Conservation (phyloP, 2,888 invertebrate genomes). For the Tillus elongatus region DNA sequence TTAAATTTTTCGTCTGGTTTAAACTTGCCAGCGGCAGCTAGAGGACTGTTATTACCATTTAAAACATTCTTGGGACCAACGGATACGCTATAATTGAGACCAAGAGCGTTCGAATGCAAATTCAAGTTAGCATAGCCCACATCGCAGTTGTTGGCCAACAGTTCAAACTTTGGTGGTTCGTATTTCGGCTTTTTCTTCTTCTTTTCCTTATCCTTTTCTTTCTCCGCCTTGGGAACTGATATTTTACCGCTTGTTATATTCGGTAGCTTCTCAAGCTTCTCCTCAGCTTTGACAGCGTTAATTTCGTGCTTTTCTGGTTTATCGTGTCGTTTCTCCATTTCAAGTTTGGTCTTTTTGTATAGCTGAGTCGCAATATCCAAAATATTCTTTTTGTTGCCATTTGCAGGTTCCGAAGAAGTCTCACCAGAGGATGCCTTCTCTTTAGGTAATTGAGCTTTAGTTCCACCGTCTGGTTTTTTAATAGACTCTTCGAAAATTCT, state of each 20-base stretch:
- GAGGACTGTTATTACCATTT: too few species aligned
- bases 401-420: conserved; percentile 15
- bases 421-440: background rate
- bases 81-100: conserved; percentile 39
- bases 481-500: conserved; percentile 41
- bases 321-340: conserved; percentile 22
- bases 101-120: conserved; percentile 35
- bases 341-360: conserved; percentile 34
- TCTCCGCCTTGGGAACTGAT: conserved; percentile 9
- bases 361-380: conserved; percentile 37
- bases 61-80: too few species aligned
- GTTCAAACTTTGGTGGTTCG: background rate
- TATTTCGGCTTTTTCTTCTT: conserved; percentile 18
- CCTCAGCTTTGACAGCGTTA: conserved; percentile 6
- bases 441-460: too few species aligned
- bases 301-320: too few species aligned
- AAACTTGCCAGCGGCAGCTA: too few species aligned
- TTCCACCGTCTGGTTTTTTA: conserved; percentile 27
- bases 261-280: conserved; percentile 16
- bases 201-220: conserved; percentile 20
- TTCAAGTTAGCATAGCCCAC: conserved; percentile 30
- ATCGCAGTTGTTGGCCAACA: conserved; percentile 29
- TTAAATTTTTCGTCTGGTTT: background rate
- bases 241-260: conserved; percentile 11
- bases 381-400: conserved; percentile 30